A percentile compares a stretch with the other conserved stretches of the same genome.
Conservation (phyloP, 2,888 invertebrate genomes). For the Leptinotarsa tumamoca region DNA sequence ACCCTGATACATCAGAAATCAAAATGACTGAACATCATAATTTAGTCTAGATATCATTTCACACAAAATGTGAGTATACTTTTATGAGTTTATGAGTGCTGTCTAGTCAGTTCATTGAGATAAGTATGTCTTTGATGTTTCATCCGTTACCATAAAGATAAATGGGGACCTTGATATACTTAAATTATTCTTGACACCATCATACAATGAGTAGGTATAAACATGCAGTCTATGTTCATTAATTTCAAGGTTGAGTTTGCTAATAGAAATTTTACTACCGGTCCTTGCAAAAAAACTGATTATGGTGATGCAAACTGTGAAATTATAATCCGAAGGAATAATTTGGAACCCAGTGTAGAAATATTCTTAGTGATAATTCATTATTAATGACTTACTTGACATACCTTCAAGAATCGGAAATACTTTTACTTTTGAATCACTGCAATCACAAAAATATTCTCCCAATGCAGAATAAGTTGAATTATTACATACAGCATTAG, state of each 20-base stretch:
- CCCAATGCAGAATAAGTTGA: background rate
- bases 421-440: constrained; percentile 1
- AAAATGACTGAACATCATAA: no score
- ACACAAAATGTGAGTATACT: no score
- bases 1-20: no score
- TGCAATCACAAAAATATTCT: background rate
- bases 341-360: background rate
- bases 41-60: no score
- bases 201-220: background rate
- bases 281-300: background rate
- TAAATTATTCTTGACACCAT: background rate
- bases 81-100: no score
- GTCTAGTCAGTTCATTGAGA: no score
- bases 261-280: background rate
- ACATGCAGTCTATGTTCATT: background rate
- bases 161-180: background rate
- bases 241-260: background rate
- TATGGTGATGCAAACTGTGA: background rate
- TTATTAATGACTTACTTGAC: background rate
- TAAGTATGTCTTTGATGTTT: no score
- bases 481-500: background rate
- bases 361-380: background rate
- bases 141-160: constrained; percentile 38
- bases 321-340: background rate
- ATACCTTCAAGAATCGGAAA: background rate